Percentiles rank a stretch among this genome's conserved stretches.
These are phyloP conservation scores for Nibea albiflora DNA, from an alignment of 2,113 vertebrate genomes.

Conservation along the genomic window DNA sequence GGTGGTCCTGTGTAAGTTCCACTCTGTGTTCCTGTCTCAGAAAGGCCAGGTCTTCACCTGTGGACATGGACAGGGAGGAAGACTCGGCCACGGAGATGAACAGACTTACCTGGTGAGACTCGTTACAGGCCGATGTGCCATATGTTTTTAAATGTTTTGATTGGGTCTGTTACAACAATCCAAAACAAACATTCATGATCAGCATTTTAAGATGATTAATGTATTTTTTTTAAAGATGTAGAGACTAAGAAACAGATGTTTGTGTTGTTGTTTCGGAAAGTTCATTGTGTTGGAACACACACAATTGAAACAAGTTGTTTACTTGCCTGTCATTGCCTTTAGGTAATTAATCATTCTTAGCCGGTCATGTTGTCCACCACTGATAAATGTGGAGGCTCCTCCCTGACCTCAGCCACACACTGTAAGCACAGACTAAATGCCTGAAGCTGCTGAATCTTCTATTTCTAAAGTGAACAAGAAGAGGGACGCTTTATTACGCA, in stretches of 20 bases:
- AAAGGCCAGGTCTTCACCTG: slow-evolving; percentile 97
- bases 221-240: not conserved
- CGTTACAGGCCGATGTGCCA: not conserved
- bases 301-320: not conserved
- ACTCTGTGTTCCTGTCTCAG: slow-evolving; percentile 97
- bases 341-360: not conserved
- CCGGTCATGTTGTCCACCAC: slow-evolving; percentile 11
- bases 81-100: slow-evolving; percentile 97
- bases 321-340: not conserved
- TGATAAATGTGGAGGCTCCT: slow-evolving; percentile 11
- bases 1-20: slow-evolving; percentile 98
- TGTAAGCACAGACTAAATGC: not conserved
- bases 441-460: not conserved
- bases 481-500: not conserved
- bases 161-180: no score
- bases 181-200: no score
- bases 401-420: not conserved
- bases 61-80: slow-evolving; percentile 96
- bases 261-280: no score
- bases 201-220: not conserved
- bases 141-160: not conserved
- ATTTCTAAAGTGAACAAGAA: no score
- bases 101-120: slow-evolving; percentile 94
- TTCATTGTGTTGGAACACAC: not conserved
- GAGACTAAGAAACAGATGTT: not conserved